Conservation (phyloP, 2,113 vertebrate genomes). For the Promerops cafer region DNA sequence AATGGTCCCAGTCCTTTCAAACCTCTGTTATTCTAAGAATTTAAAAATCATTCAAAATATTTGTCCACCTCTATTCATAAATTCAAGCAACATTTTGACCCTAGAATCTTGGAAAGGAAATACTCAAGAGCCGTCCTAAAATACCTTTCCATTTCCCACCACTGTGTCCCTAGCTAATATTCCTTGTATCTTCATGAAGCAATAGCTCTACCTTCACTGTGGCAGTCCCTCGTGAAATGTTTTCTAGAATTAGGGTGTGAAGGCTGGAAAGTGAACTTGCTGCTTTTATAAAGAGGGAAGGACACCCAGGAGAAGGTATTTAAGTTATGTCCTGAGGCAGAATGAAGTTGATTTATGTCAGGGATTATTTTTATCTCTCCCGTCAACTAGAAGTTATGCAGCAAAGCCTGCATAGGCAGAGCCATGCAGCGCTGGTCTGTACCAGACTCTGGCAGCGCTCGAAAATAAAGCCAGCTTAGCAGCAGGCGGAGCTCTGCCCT, state of each 20-base stretch:
- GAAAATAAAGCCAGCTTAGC: background rate
- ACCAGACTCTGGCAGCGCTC: background rate
- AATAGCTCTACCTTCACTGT: background rate
- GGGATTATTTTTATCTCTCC: constrained; percentile 54
- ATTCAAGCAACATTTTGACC: background rate
- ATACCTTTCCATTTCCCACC: background rate
- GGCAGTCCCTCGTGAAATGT: background rate
- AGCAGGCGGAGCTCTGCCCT: background rate
- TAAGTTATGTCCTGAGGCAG: constrained; percentile 11
- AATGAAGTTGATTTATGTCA: constrained; percentile 41
- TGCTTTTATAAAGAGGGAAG: background rate
- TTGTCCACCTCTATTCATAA: background rate
- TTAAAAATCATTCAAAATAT: background rate
- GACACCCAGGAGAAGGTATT: constrained; percentile 41
- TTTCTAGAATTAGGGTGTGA: background rate
- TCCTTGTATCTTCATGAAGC: background rate
- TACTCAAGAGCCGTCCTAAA: background rate
- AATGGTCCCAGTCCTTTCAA: background rate
- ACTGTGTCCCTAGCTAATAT: background rate
- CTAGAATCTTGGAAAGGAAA: background rate
- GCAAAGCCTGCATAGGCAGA: background rate
- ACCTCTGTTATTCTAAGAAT: background rate
- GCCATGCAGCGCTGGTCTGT: background rate
- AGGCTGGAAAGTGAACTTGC: background rate
- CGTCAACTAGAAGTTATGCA: constrained; percentile 7